Evolutionary conservation across 2,888 invertebrate genomes (phyloP).

Genomic region (Emmelina monodactyla): DNA sequence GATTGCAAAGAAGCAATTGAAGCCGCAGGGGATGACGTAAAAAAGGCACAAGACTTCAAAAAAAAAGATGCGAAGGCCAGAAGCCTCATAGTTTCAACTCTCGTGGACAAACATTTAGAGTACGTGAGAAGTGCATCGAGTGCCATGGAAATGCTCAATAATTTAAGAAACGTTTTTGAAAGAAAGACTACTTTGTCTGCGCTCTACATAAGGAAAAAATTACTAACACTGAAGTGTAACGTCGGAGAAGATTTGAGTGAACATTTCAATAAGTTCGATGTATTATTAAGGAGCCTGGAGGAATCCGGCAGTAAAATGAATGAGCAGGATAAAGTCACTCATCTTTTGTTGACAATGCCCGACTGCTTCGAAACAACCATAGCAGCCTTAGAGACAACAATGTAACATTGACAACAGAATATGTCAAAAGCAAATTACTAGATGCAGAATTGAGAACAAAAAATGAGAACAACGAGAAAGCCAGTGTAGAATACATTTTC

Average conservation of each 20-base stretch:
- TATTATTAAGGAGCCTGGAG: neutral
- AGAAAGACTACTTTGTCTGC: slow-evolving; percentile 2
- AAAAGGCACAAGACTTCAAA: neutral
- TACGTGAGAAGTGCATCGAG: slow-evolving; percentile 1
- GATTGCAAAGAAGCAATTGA: too few species aligned
- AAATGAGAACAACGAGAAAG: neutral
- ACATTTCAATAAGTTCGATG: neutral
- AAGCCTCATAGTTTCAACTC: slow-evolving; percentile 1
- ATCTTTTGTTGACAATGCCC: neutral
- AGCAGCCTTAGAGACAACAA: neutral
- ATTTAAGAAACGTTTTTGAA: slow-evolving; percentile 2
- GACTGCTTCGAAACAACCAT: neutral
- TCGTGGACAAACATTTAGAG: slow-evolving; percentile 4
- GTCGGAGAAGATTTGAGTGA: neutral
- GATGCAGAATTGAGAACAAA: neutral
- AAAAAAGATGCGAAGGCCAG: slow-evolving; percentile 3
- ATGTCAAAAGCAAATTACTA: neutral
- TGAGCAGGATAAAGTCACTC: neutral
- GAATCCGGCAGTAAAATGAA: neutral
- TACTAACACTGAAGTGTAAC: slow-evolving; percentile 5
- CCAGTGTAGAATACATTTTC: neutral
- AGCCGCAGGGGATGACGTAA: slow-evolving; percentile 2
- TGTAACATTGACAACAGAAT: neutral
- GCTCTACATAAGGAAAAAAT: slow-evolving; percentile 1
- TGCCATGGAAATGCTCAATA: slow-evolving; percentile 4